phyloP scores from a whole-genome alignment of 2,113 vertebrate species.

The Daphoenositta chrysoptera region DNA sequence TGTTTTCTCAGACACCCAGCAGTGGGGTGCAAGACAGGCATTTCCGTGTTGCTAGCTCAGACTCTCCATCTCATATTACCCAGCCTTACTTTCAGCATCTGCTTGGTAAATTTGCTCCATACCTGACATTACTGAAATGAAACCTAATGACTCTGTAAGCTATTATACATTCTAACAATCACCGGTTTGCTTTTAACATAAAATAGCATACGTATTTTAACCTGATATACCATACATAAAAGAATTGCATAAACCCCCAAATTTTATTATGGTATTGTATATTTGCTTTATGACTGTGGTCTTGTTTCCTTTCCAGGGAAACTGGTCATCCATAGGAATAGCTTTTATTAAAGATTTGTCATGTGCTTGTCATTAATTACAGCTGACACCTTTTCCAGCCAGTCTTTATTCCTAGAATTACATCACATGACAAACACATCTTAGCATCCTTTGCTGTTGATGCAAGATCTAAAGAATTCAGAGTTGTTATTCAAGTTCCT shows the following conservation, averaged over 20 bases:
- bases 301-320: neutral
- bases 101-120: neutral
- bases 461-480: slow-evolving; percentile 24
- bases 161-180: neutral
- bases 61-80: neutral
- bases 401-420: slow-evolving; percentile 42
- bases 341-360: neutral
- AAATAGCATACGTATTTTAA: neutral
- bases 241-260: accelerated
- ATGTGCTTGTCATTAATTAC: slow-evolving; percentile 3
- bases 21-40: neutral
- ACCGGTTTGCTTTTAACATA: neutral
- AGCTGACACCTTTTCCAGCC: slow-evolving; percentile 42
- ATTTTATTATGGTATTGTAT: neutral
- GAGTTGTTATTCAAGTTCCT: slow-evolving; percentile 23
- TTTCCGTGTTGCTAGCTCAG: neutral
- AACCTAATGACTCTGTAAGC: neutral
- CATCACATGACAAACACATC: neutral
- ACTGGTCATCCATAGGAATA: neutral
- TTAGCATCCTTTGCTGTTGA: slow-evolving; percentile 27
- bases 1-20: neutral
- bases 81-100: neutral
- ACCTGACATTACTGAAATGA: neutral
- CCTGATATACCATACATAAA: neutral
- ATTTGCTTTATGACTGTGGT: neutral